Base-by-base conservation (phyloP, 2,888 invertebrate species). In the Chamaedrilus cognettii region DNA sequence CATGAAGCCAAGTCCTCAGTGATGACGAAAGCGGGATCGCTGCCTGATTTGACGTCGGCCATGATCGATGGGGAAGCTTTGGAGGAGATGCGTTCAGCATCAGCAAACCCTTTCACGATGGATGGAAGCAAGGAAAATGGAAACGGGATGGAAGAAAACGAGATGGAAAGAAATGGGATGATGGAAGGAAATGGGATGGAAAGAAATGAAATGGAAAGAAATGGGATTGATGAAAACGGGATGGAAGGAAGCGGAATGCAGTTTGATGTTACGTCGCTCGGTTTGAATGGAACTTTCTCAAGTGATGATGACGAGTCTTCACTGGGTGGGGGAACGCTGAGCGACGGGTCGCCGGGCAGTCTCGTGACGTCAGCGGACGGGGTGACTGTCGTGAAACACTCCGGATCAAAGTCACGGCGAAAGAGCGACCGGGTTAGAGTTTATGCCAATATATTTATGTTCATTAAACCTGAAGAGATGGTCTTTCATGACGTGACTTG, bases 361-460 rank as follows among this genome's bases (percentile, higher is more conserved):
- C 3, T 28, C 28, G 26, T n/a, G 2, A 11, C 11, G 26, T 33
- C 31, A 0, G 28, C 52, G 7, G 7, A 35, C 42, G 30, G 35
- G 4, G 2, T 50, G 32, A 26, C n/a, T 15, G 15, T 51, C 33
- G 42, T 49, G 19, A 61, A 69, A 49, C 60, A 63, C 26, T 57
- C 70, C 28, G 66, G 70, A 3, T 62, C 64, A 30, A 74, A 74
- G 52, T 73, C 74, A 3, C 62, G 74, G n/a, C 57, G 72, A 23
- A 74, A 74, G 59, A 68, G 66, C 35, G 74, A 74, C 51, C 68
- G 73, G 70, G 74, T 74, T 3, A 35, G 68, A 42, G 42, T 42
- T 42, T 15, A n/a, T n/a, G n/a, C n/a, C n/a, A n/a, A n/a, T n/a
- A n/a, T n/a, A n/a, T n/a, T n/a, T n/a, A n/a, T n/a, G n/a, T n/a